A percentile compares a stretch with the other conserved stretches of the same genome.
These are phyloP conservation scores for Tenthredo distinguenda DNA, from an alignment of 2,888 invertebrate genomes.

Conservation along the genomic window DNA sequence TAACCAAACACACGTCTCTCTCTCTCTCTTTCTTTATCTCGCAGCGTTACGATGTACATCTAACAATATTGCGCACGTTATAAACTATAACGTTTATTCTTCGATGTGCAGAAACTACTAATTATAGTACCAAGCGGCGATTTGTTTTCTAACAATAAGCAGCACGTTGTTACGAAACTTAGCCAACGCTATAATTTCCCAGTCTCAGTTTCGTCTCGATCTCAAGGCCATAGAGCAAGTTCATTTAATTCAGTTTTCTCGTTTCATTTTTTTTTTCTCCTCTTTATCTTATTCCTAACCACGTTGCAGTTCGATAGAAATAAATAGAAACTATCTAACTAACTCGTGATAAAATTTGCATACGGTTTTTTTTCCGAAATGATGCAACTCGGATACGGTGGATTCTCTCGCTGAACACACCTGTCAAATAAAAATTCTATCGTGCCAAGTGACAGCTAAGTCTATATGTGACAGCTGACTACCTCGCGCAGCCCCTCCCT, in stretches of 20 bases:
- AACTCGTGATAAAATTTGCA: not conserved
- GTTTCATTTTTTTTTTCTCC: not conserved
- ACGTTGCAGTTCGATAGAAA: not conserved
- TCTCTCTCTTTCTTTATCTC: not conserved
- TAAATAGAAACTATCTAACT: not conserved
- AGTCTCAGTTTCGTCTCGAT: not conserved
- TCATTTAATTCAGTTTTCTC: not conserved
- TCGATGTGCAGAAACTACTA: constrained; percentile 6
- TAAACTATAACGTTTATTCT: not conserved
- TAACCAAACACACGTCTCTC: not conserved
- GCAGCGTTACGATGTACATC: too few species aligned
- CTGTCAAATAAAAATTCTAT: constrained; percentile 26
- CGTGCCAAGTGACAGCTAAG: constrained; percentile 6
- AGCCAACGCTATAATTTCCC: not conserved
- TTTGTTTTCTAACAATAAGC: constrained; percentile 47
- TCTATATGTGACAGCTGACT: constrained; percentile 16
- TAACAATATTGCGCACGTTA: not conserved
- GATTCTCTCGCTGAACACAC: not conserved
- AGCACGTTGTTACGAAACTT: constrained; percentile 23
- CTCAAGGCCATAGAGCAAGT: constrained; percentile 35
- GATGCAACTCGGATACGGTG: not conserved
- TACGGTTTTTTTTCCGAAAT: not conserved
- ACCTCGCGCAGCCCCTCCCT: constrained; percentile 47
- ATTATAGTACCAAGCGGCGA: constrained; percentile 43
- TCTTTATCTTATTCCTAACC: not conserved